phyloP scores from a whole-genome alignment of 1,140 invertebrate genomes.

The Bombus breviceps region DNA sequence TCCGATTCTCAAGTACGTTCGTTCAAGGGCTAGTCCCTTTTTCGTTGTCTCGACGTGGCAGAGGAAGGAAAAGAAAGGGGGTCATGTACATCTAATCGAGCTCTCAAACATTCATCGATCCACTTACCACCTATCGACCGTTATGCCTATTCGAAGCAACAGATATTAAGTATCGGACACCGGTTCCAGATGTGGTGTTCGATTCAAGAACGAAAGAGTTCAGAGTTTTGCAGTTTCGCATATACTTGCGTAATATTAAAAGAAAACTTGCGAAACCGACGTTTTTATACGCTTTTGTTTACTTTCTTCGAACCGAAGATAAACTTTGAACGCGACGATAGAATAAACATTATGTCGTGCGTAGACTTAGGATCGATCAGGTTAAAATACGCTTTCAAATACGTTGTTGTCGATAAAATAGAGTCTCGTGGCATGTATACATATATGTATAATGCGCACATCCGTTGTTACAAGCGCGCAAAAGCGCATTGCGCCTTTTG shows the following conservation, averaged over 20 bases:
- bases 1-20: conserved; percentile 45
- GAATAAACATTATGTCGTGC: not conserved
- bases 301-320: not conserved
- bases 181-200: not conserved
- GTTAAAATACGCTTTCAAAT: not conserved
- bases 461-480: conserved; percentile 4
- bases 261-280: not conserved
- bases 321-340: not conserved
- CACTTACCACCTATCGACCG: conserved; percentile 7
- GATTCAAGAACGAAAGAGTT: not conserved
- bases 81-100: conserved; percentile 43
- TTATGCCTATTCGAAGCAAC: conserved; percentile 31
- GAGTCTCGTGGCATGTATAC: not conserved
- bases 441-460: not conserved
- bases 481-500: conserved; percentile 14
- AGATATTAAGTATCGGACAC: conserved; percentile 15
- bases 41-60: conserved; percentile 20
- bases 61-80: conserved; percentile 25
- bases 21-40: conserved; percentile 47
- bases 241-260: not conserved
- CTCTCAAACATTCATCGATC: conserved; percentile 36
- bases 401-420: not conserved
- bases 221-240: not conserved
- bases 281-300: too few species aligned
- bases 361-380: too few species aligned